phyloP scores from a whole-genome alignment of 2,888 invertebrate species.

The Melinaea menophilus region DNA sequence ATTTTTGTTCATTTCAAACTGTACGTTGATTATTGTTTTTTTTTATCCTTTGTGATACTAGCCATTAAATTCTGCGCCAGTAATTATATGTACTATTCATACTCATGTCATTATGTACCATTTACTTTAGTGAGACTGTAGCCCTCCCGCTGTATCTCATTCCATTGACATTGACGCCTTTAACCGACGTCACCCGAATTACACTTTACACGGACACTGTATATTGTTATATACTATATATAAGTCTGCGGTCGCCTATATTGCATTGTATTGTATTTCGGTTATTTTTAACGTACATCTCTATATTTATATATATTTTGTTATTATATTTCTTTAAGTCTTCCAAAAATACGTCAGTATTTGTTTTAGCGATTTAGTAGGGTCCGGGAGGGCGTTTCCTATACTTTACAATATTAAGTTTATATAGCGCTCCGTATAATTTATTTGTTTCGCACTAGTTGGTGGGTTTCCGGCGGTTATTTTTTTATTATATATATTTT shows the following conservation, averaged over 20 bases:
- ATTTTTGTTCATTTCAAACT: background rate
- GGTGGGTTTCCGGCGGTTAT: slow-evolving; percentile 48
- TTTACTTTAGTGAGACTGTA: slow-evolving; percentile 41
- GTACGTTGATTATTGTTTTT: background rate
- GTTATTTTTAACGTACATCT: slow-evolving; percentile 5
- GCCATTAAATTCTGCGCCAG: background rate
- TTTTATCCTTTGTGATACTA: slow-evolving; percentile 1
- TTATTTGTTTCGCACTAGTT: slow-evolving; percentile 43
- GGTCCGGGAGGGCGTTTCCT: slow-evolving; percentile 70
- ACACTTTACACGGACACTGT: background rate
- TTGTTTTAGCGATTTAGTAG: slow-evolving; percentile 42
- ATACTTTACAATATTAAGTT: slow-evolving; percentile 70
- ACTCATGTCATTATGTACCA: slow-evolving; percentile 28
- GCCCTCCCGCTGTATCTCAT: slow-evolving; percentile 42
- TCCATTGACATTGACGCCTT: slow-evolving; percentile 19
- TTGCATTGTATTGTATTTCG: slow-evolving; percentile 16
- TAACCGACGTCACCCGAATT: background rate
- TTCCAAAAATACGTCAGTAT: slow-evolving; percentile 59
- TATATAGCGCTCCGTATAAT: slow-evolving; percentile 68
- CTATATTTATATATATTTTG: slow-evolving; percentile 25
- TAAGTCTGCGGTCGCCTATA: slow-evolving; percentile 11
- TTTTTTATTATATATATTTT: background rate
- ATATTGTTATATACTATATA: slow-evolving; percentile 6
- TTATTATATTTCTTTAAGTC: slow-evolving; percentile 39
- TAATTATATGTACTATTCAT: slow-evolving; percentile 18